phyloP scores from a whole-genome alignment of 2,797 vertebrate genomes.

The Streptopelia turtur region DNA sequence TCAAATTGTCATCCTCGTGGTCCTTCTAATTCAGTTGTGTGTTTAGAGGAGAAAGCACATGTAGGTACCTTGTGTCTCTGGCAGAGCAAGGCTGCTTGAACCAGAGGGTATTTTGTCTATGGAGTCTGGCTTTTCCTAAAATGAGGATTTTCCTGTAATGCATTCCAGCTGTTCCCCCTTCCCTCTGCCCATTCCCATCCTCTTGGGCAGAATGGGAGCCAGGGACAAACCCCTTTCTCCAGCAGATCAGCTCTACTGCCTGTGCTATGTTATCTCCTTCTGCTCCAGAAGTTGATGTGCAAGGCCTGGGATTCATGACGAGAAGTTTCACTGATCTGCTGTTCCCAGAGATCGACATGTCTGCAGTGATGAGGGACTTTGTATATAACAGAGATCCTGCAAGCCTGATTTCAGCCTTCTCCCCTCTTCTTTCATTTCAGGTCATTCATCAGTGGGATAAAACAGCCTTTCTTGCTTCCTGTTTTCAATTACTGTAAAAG shows the following conservation, averaged over 20 bases:
- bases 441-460: background rate
- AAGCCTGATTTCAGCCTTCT: background rate
- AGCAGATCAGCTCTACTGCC: background rate
- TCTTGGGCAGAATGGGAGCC: background rate
- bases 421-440: background rate
- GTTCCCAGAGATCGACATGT: too few relatives aligned
- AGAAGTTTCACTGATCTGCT: fast-evolving
- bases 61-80: background rate
- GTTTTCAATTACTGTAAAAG: background rate
- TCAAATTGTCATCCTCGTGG: background rate
- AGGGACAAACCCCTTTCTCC: background rate
- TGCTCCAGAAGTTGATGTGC: background rate
- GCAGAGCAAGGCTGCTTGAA: background rate
- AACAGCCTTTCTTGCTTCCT: background rate
- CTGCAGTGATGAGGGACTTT: background rate
- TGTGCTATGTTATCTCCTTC: background rate
- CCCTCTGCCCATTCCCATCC: background rate
- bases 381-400: fast-evolving
- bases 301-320: background rate
- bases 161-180: background rate
- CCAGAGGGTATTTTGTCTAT: background rate
- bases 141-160: background rate
- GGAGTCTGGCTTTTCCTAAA: background rate
- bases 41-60: background rate
- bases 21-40: background rate